These are phyloP conservation scores for Nycticryphes semicollaris DNA, from an alignment of 2,113 vertebrate species.

Conservation along the genomic window DNA sequence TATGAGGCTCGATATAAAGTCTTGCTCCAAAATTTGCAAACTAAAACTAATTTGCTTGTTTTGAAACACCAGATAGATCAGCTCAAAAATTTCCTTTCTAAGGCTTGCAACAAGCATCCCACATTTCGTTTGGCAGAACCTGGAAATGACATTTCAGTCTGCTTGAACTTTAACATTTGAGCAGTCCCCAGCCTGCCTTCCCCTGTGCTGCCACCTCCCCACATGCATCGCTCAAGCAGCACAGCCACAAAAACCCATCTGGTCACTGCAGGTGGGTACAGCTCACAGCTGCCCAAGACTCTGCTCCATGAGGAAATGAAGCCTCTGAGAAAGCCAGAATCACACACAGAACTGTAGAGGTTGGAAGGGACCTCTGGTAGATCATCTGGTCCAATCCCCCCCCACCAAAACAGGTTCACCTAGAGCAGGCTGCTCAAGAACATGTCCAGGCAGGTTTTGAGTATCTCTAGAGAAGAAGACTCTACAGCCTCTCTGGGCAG, in stretches of 20 bases:
- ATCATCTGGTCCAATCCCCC: neutral
- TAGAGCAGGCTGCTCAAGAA: neutral
- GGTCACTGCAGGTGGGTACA: no score
- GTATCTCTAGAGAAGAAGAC: neutral
- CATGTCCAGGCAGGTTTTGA: neutral
- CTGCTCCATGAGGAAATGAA: neutral
- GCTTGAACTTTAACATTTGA: neutral
- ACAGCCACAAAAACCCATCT: neutral
- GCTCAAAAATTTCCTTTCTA: neutral
- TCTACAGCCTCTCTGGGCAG: neutral
- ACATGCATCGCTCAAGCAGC: rapidly evolving
- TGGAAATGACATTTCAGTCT: neutral
- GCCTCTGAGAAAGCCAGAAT: neutral
- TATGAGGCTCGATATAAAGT: neutral
- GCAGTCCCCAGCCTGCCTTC: neutral
- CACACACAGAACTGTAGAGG: neutral
- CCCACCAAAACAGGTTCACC: neutral
- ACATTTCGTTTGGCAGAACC: neutral
- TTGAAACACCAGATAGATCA: neutral
- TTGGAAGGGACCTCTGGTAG: neutral
- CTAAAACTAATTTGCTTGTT: neutral
- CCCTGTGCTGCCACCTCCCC: neutral
- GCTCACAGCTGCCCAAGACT: neutral
- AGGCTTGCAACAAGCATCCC: neutral
- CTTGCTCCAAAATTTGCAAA: neutral